Base-by-base conservation (phyloP, 2,888 invertebrate species). In the Branchinecta sandiegonensis region DNA sequence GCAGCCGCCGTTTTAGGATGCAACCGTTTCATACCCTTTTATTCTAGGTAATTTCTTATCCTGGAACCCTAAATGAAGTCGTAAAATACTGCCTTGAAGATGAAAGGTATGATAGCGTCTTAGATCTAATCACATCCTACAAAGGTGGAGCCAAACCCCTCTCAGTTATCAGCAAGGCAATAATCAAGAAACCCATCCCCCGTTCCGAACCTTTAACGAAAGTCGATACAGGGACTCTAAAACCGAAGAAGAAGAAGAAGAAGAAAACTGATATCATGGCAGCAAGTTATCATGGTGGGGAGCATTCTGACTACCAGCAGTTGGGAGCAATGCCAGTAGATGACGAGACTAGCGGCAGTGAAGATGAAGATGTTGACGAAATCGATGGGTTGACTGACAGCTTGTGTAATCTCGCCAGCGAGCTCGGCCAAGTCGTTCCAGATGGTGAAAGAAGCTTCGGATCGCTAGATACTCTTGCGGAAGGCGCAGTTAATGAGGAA, bases 31-130 rank as follows among this genome's bases (percentile, higher is more conserved):
- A 56, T 9, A 10, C 23, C 63, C 10, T 63, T 67, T 67, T 63
- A 70, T 72, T 78, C 8, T 76, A 90, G 90, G 85, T 89, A 71
- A 83, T 89, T 1, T 83, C 90, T 1, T 90, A 92, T 75, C 90
- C 90, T 0, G 90, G 92, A 74, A 93, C 93, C 0, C 91, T 93
- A 8, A 94, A 94, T 78, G 92, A 94, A 78, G 82, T 89, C 73
- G 87, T 92, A 47, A 91, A 94, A 76, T 95, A 89, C 77, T 90
- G 92, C 76, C 93, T 95, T 77, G 95, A 95, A 78, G 93, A 93
- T 75, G 91, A 93, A 76, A 87, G 90, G 1, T 95, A 93, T 76
- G 91, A 91, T 76, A 92, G 92, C 3, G 90, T 95, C 23, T 89
- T 93, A 0, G 93, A 94, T 78, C 83, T 96, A 69, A 92, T 95